These are phyloP conservation scores for Eilema griseolum DNA, from an alignment of 2,888 invertebrate genomes.

Conservation along the genomic window DNA sequence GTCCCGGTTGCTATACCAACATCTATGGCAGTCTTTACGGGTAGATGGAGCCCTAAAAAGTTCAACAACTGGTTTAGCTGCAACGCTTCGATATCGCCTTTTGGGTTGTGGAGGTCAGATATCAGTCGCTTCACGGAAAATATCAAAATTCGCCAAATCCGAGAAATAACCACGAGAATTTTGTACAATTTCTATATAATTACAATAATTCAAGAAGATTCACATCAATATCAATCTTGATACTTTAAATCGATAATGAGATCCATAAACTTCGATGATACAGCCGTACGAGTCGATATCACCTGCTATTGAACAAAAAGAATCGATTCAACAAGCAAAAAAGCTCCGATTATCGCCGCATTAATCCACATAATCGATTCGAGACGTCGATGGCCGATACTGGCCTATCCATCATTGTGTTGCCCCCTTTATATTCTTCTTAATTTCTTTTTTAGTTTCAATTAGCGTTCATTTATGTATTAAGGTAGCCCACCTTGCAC, in stretches of 20 bases:
- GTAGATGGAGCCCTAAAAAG: too few species aligned
- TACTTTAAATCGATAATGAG: constrained; percentile 54
- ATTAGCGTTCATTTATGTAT: constrained; percentile 55
- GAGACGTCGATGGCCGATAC: constrained; percentile 54
- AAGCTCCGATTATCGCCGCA: constrained; percentile 70
- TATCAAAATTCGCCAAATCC: too few species aligned
- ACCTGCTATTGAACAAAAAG: constrained; percentile 64
- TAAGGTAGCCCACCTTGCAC: constrained; percentile 56
- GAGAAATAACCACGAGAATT: too few species aligned
- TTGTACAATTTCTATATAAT: background rate
- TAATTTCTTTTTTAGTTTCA: constrained; percentile 52
- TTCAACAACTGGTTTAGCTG: too few species aligned
- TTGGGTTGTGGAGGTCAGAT: too few species aligned
- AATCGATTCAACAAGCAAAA: constrained; percentile 59
- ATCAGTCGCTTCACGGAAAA: too few species aligned
- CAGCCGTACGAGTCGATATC: constrained; percentile 57
- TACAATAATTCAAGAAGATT: constrained; percentile 42
- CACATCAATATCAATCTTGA: constrained; percentile 49
- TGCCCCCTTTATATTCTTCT: constrained; percentile 42
- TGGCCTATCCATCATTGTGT: constrained; percentile 68
- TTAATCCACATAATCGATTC: constrained; percentile 74
- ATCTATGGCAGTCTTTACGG: too few species aligned
- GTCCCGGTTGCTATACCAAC: too few species aligned
- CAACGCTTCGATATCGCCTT: too few species aligned
- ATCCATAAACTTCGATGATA: constrained; percentile 53